A percentile compares a stretch with the other conserved stretches of the same genome.
Conservation (phyloP, 2,888 invertebrate species). For the Rutpela maculata region DNA sequence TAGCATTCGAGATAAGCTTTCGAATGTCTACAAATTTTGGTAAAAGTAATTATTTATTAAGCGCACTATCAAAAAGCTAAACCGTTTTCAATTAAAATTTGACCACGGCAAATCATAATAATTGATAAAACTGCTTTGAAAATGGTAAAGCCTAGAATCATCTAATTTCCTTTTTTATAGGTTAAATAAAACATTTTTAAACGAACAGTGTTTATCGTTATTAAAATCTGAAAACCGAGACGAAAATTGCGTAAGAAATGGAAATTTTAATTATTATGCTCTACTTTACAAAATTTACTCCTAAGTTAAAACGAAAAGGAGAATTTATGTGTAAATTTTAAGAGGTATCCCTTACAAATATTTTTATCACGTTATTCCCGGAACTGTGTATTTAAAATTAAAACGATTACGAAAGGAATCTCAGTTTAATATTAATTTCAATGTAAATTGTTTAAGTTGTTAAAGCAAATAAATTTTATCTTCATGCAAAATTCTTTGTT, state of each 20-base stretch:
- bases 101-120: not conserved
- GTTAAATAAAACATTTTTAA: conserved; percentile 51
- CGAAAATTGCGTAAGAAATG: conserved; percentile 47
- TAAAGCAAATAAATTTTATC: conserved; percentile 46
- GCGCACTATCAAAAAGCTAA: not conserved
- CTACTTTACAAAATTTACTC: conserved; percentile 45
- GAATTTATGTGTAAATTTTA: conserved; percentile 29
- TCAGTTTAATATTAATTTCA: conserved; percentile 52
- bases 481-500: conserved; percentile 51
- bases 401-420: conserved; percentile 24
- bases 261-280: conserved; percentile 52
- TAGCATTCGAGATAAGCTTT: too few relatives aligned
- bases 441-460: conserved; percentile 50
- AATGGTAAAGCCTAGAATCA: conserved; percentile 36
- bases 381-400: conserved; percentile 26
- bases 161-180: conserved; percentile 45
- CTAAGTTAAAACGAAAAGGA: conserved; percentile 34
- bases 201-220: conserved; percentile 51
- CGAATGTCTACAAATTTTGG: too few relatives aligned
- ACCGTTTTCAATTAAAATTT: not conserved
- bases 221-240: conserved; percentile 54
- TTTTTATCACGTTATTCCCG: conserved; percentile 25
- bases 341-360: conserved; percentile 19
- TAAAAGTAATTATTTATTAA: too few relatives aligned
- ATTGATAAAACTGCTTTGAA: conserved; percentile 11